These are phyloP conservation scores for Balearica regulorum DNA, from an alignment of 2,797 vertebrate genomes.

Conservation along the genomic window DNA sequence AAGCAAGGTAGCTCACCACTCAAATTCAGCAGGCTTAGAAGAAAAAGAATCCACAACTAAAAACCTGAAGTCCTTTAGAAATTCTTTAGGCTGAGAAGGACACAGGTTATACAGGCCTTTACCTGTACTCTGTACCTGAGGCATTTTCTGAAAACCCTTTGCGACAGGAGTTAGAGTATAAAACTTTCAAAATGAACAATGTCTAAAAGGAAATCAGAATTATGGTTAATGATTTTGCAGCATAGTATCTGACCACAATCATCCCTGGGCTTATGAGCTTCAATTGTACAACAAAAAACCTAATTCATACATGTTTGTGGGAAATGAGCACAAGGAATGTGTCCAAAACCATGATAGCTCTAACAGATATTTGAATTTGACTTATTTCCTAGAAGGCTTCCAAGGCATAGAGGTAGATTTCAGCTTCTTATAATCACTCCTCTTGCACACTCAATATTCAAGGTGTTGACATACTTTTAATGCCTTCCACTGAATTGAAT, in stretches of 20 bases:
- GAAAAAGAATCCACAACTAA: background rate
- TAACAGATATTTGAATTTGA: background rate
- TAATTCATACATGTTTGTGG: background rate
- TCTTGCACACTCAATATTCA: background rate
- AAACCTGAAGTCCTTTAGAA: background rate
- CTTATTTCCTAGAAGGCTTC: background rate
- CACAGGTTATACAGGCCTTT: background rate
- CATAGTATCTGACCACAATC: background rate
- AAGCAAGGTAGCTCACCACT: background rate
- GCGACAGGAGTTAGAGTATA: background rate
- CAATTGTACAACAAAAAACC: background rate
- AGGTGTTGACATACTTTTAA: background rate
- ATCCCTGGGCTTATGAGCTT: background rate
- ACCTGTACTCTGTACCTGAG: background rate
- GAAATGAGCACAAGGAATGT: background rate
- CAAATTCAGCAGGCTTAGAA: background rate
- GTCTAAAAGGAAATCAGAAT: background rate
- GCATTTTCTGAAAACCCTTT: background rate
- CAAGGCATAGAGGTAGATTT: background rate
- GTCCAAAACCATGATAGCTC: background rate
- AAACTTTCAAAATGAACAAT: background rate
- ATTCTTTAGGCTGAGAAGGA: background rate
- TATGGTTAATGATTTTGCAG: background rate
- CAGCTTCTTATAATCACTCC: background rate
- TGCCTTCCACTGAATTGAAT: background rate